Conservation (phyloP, 2,888 invertebrate genomes). For the Anorthoa munda region DNA sequence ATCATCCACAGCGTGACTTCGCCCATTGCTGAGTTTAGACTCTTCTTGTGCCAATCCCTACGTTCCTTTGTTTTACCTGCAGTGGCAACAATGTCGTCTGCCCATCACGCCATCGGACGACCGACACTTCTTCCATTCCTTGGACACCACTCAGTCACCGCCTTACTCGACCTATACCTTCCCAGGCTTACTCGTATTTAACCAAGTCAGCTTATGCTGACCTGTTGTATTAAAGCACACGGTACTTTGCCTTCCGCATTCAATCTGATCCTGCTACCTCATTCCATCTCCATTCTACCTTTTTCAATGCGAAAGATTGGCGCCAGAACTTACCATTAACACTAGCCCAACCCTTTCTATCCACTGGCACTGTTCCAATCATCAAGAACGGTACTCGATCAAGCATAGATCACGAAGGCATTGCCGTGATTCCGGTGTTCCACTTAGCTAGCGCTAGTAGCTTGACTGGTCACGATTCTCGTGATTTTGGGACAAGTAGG, state of each 20-base stretch:
- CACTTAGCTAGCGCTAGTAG: constrained; percentile 37
- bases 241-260: not conserved
- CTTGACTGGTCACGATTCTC: constrained; percentile 38
- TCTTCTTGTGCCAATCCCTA: no score
- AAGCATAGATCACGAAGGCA: constrained; percentile 48
- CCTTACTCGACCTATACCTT: no score
- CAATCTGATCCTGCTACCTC: not conserved
- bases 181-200: no score
- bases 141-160: no score
- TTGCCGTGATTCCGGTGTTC: constrained; percentile 53
- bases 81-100: no score
- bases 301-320: not conserved
- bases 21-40: no score
- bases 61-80: no score
- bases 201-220: no score
- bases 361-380: constrained; percentile 44
- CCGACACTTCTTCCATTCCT: no score
- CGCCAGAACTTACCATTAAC: not conserved
- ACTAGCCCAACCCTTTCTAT: not conserved
- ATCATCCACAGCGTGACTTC: no score
- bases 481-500: constrained; percentile 27
- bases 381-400: constrained; percentile 45
- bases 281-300: not conserved
- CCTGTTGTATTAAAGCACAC: no score
- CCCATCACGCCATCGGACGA: no score